Evolutionary conservation across 2,113 vertebrate genomes (phyloP).

Genomic region (Oxyura jamaicensis): DNA sequence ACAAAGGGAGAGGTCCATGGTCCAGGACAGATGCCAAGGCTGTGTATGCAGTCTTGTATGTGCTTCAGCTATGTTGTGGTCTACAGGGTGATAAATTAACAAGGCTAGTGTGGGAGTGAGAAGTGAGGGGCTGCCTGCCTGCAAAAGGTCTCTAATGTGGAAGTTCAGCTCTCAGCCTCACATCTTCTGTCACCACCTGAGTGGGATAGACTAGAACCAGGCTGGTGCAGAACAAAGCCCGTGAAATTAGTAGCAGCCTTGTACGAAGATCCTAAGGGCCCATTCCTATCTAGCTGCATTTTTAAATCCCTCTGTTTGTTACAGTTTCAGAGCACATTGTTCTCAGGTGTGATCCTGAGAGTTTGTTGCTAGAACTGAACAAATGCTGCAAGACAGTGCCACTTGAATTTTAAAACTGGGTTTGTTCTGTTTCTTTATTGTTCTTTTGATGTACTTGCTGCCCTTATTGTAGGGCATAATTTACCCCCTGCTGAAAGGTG

Average conservation of each 20-base stretch:
- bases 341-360: neutral
- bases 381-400: neutral
- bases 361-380: neutral
- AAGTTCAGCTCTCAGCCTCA: neutral
- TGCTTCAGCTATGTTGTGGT: neutral
- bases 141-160: neutral
- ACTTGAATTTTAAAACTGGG: neutral
- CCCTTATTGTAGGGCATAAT: neutral
- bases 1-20: neutral
- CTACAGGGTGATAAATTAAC: accelerated
- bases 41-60: neutral
- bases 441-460: neutral
- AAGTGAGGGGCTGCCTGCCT: neutral
- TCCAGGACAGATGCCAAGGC: neutral
- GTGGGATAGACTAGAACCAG: neutral
- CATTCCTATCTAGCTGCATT: neutral
- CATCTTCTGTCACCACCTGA: neutral
- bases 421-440: neutral
- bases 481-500: neutral
- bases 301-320: neutral
- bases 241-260: neutral
- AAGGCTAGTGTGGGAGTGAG: neutral
- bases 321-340: neutral
- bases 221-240: neutral
- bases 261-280: neutral